Base-by-base conservation (phyloP, 2,888 invertebrate genomes). In the Psococerastis gibbosa region DNA sequence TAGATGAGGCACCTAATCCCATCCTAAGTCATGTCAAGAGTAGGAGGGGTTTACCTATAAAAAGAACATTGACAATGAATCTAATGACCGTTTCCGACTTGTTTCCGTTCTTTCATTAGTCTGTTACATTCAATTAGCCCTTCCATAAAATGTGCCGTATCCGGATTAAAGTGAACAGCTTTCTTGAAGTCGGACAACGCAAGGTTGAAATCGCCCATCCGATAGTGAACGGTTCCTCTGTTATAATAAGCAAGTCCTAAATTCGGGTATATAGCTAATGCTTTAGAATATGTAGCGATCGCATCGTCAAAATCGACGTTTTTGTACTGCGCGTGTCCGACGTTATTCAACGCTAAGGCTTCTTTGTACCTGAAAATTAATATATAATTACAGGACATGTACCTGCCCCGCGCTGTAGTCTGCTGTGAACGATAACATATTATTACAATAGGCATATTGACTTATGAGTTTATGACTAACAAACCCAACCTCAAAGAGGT, bases 241-340 rank as follows among this genome's bases (percentile, higher is more conserved):
- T 63, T 63, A 49, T 61, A 63, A 47, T 54, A 59, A 0, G 58
- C 55, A 18, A 53, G 51, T 11, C 59, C 53, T 18, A 56, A 50
- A 13, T 50, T 42, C 4, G 53, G 49, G 20, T 54, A 45, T 13
- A 52, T 49, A 2, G 51, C 42, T 20, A 62, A 45, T 1, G 60
- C 57, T 35, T 52, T 45, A 6, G 52, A 57, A 51, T 60, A 63
- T 48, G 60, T 60, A 23, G 54, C 49, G 1, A 60, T 45, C 4
- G 64, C 63, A 15, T 55, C 58, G 38, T 56, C 53, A 50, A 64
- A 64, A 41, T 59, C 56, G 6, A 64, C 63, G 43, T 56, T 52
- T 45, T 55, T 50, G 47, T 64, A 64, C 18, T 53, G 52, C 11
- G 56, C 47, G 41, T 56, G 55, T 0, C 63, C 63, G 44, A 60